Evolutionary conservation across 1,140 invertebrate genomes (phyloP), one percentile per base, ranked within the genome.

Genomic region (Eupeodes corollae): DNA sequence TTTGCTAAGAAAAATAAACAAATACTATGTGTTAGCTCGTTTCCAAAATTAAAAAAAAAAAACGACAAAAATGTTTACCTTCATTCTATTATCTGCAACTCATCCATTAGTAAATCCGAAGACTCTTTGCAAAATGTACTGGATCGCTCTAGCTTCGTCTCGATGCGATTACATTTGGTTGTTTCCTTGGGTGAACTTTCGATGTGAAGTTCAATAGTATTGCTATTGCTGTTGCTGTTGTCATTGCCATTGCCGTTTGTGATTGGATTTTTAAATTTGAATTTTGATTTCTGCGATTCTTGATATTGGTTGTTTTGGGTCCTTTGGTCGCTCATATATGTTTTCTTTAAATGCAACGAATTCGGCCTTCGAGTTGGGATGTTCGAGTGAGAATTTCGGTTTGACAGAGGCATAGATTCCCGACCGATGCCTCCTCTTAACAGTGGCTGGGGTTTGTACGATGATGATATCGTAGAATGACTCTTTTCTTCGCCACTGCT

Each of bases 91-190:
- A 67, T 66, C 44, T 68, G 61, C 48, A 68, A 55, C 31, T 68
- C 61, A 21, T 55, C 55, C 5, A 64, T 44, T 35, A 51, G 47
- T 9, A 46, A 19, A 47, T 68, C 66, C 16, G 65, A 56, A 42
- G 54, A 54, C 9, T 68, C 66, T 51, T 68, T 68, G 52, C 63
- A 68, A 33, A 68, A 68, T 8, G 66, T 68, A 50, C 63, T 68
- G 3, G 66, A 68, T 16, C 66, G 57, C 44, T 68, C 66, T 43
- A 68, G 51, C 49, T 67, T 68, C 10, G 59, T 60, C 43, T 66
- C 63, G 3, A 63, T 58, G 50, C 41, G 56, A 52, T 10, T 44
- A 47, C 46, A 18, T 15, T 52, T 43, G 48, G 44, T 45, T 30
- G 14, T 34, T 48, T 47, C 43, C 50, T 43, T 46, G 31, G 42